Evolutionary conservation across 64 coral and sea anemone species (phyloP).

Genomic region (Platygyra sinensis): DNA sequence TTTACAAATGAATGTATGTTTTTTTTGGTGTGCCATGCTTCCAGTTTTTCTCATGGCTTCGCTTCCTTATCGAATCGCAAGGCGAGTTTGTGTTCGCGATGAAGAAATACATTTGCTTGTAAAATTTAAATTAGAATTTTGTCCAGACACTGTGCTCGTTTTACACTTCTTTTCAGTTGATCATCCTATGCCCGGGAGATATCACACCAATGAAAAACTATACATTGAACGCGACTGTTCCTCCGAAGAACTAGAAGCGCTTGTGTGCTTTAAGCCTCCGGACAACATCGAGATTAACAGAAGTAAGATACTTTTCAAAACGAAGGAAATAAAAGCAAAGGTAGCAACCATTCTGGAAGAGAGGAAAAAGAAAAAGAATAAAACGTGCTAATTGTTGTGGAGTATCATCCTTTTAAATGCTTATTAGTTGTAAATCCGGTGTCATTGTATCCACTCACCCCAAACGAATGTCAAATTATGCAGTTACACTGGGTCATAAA

Average conservation of each 20-base stretch:
- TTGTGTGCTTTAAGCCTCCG: background rate
- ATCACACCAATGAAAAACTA: background rate
- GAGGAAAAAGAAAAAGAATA: background rate
- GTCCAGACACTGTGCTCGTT: slow-evolving; percentile 29
- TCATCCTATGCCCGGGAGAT: slow-evolving; percentile 43
- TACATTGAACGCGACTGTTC: slow-evolving; percentile 15
- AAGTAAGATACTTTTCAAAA: background rate
- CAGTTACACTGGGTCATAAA: too few species aligned
- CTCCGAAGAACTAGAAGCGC: background rate
- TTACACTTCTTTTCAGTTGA: slow-evolving; percentile 36
- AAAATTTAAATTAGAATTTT: slow-evolving; percentile 8
- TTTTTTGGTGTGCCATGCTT: slow-evolving; percentile 30
- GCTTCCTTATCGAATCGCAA: slow-evolving; percentile 36
- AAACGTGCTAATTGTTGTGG: too few species aligned
- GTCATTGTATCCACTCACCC: too few species aligned
- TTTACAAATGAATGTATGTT: background rate
- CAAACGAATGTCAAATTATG: too few species aligned
- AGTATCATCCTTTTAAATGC: too few species aligned
- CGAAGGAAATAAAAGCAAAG: background rate
- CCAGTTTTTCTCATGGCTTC: slow-evolving; percentile 40
- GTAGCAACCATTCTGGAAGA: background rate
- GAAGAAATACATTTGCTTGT: slow-evolving; percentile 28
- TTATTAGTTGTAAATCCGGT: too few species aligned
- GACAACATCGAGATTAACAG: background rate
- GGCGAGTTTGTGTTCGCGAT: background rate